Conservation (phyloP, 2,113 vertebrate genomes). For the Cervus canadensis region DNA sequence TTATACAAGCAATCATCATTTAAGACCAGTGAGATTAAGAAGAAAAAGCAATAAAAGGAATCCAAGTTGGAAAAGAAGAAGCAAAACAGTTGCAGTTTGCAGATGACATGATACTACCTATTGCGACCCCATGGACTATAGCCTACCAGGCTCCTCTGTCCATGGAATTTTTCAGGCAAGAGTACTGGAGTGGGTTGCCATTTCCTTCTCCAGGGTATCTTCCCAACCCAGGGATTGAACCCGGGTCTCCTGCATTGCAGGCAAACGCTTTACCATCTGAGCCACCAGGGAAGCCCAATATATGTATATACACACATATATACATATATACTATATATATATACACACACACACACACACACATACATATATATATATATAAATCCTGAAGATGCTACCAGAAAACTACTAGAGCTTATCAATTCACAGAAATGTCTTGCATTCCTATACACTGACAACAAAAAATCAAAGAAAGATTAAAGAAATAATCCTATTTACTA, state of each 20-base stretch:
- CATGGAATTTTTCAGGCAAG: too few relatives aligned
- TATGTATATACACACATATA: too few relatives aligned
- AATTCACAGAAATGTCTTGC: not conserved
- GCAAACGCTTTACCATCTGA: too few relatives aligned
- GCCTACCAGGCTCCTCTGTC: too few relatives aligned
- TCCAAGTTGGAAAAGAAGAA: not conserved
- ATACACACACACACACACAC: fast-evolving
- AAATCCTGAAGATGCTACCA: not conserved
- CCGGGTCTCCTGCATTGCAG: too few relatives aligned
- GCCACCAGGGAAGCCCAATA: too few relatives aligned
- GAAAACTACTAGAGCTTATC: not conserved
- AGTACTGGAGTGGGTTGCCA: too few relatives aligned
- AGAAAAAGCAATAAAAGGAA: not conserved
- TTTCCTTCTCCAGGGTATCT: too few relatives aligned
- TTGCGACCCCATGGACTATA: too few relatives aligned
- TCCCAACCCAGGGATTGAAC: too few relatives aligned
- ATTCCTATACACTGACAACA: not conserved
- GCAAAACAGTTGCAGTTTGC: not conserved
- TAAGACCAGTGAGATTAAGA: not conserved
- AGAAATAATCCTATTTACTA: not conserved
- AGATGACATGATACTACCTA: not conserved
- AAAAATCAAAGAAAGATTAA: not conserved
- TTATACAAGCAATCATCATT: not conserved
- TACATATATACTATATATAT: too few relatives aligned
- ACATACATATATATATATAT: fast-evolving